Percentiles rank a stretch among this genome's conserved stretches.
These are phyloP conservation scores for Salticus scenicus DNA, from an alignment of 2,888 invertebrate species.

Conservation along the genomic window DNA sequence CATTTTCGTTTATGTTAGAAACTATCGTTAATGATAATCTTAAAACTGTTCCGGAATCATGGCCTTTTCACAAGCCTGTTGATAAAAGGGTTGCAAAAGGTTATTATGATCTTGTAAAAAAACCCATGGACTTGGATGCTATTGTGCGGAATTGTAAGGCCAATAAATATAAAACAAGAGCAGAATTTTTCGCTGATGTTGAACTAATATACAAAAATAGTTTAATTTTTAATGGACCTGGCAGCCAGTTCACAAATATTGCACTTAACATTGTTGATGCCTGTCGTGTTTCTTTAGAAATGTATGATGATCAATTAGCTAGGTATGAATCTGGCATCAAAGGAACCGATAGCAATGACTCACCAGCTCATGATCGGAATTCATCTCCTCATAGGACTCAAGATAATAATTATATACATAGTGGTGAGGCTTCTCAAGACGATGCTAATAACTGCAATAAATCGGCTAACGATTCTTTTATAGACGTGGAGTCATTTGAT, in stretches of 20 bases:
- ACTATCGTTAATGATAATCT: slow-evolving; percentile 90
- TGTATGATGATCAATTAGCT: slow-evolving; percentile 32
- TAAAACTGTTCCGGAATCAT: slow-evolving; percentile 91
- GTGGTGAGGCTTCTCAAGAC: not conserved
- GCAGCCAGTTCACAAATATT: slow-evolving; percentile 89
- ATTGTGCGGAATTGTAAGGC: slow-evolving; percentile 81
- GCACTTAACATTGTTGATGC: slow-evolving; percentile 87
- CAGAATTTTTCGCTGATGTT: slow-evolving; percentile 92
- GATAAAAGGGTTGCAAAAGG: slow-evolving; percentile 96
- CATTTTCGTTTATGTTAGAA: slow-evolving; percentile 93
- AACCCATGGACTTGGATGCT: slow-evolving; percentile 96
- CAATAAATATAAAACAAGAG: slow-evolving; percentile 92
- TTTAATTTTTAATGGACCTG: slow-evolving; percentile 91
- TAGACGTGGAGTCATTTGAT: slow-evolving; percentile 55
- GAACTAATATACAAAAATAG: slow-evolving; percentile 92
- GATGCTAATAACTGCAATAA: slow-evolving; percentile 28
- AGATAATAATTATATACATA: not conserved
- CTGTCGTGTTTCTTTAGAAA: slow-evolving; percentile 75
- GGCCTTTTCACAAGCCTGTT: slow-evolving; percentile 97
- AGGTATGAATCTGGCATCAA: slow-evolving; percentile 34
- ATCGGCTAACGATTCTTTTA: slow-evolving; percentile 29
- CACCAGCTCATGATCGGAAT: not conserved
- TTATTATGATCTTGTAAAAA: slow-evolving; percentile 93
- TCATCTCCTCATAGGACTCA: not conserved
- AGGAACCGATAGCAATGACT: not conserved